A percentile compares a stretch with the other conserved stretches of the same genome.
Evolutionary conservation across 2,888 invertebrate species (phyloP).

Genomic region (Pachydiplax longipennis): DNA sequence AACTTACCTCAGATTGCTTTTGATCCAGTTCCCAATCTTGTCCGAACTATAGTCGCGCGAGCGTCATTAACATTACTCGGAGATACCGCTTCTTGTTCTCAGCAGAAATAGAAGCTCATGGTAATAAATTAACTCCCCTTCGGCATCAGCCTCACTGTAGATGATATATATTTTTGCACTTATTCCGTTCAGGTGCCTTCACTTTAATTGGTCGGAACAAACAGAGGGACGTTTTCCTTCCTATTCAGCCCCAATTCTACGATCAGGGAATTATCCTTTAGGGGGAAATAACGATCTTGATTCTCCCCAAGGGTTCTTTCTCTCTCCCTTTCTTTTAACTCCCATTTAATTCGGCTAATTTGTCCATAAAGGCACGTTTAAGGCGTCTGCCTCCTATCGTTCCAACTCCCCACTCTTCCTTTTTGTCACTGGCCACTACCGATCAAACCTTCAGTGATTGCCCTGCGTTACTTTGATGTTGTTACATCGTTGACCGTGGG

Average conservation of each 20-base stretch:
- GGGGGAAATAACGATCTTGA: neutral
- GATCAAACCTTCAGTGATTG: constrained; percentile 30
- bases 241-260: neutral
- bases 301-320: neutral
- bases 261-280: neutral
- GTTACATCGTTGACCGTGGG: constrained; percentile 44
- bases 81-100: neutral
- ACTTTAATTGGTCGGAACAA: neutral
- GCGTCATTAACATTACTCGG: neutral
- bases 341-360: constrained; percentile 31
- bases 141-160: neutral
- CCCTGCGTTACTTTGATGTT: constrained; percentile 35
- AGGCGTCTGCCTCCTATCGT: constrained; percentile 5
- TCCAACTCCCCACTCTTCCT: constrained; percentile 13
- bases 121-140: constrained; percentile 1
- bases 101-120: neutral
- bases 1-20: neutral
- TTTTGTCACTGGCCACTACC: constrained; percentile 28
- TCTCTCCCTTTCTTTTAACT: constrained; percentile 14
- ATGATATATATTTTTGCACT: neutral
- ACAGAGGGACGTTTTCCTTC: neutral
- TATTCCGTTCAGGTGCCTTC: constrained; percentile 32
- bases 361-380: constrained; percentile 31
- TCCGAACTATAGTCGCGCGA: neutral
- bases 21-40: neutral